Conservation (phyloP, 2,888 invertebrate genomes). For the Odontothrips loti region DNA sequence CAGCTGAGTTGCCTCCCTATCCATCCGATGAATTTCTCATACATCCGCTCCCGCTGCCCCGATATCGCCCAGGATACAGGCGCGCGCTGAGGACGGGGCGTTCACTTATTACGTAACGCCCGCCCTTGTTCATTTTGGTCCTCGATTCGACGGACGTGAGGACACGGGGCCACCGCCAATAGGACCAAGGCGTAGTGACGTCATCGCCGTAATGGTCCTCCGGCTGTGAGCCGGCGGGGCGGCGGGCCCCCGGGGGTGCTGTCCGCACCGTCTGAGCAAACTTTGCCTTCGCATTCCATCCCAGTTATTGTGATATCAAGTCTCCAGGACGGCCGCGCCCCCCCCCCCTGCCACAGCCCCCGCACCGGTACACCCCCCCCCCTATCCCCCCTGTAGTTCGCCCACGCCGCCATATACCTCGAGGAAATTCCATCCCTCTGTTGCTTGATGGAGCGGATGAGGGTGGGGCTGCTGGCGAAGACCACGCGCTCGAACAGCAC, state of each 20-base stretch:
- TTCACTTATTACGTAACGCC: too few species aligned
- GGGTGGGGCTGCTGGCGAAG: too few species aligned
- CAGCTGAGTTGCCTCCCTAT: neutral
- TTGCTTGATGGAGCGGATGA: neutral
- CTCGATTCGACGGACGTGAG: too few species aligned
- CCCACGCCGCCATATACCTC: neutral
- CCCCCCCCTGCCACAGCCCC: neutral
- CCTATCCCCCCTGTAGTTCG: neutral
- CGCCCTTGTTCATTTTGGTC: too few species aligned
- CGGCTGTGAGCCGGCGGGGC: neutral
- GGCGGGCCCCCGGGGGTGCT: neutral
- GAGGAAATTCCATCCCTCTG: neutral
- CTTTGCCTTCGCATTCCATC: slow-evolving; percentile 1
- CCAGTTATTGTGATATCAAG: slow-evolving; percentile 4
- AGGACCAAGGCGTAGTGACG: neutral
- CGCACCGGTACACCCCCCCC: neutral
- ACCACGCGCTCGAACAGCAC: too few species aligned
- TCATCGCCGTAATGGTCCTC: neutral
- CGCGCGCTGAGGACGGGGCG: neutral
- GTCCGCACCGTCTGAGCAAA: neutral
- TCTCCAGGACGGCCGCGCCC: neutral
- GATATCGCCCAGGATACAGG: neutral
- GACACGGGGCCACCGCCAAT: too few species aligned
- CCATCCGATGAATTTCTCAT: slow-evolving; percentile 18
- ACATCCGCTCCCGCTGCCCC: neutral